These are phyloP conservation scores for Cyanistes caeruleus DNA, from an alignment of 2,113 vertebrate species.

Conservation along the genomic window DNA sequence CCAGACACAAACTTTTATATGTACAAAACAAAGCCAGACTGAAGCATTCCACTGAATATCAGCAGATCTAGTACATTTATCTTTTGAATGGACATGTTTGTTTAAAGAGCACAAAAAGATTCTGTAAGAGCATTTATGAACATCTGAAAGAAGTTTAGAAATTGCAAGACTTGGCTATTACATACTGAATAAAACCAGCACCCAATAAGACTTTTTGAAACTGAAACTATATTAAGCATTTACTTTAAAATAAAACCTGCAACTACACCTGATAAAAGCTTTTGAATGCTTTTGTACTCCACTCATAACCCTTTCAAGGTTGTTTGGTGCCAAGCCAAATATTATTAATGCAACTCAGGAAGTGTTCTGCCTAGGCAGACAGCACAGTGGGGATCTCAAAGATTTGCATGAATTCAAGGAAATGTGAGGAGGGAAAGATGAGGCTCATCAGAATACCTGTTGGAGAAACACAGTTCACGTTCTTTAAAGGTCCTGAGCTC, in stretches of 20 bases:
- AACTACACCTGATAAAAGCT: conserved; percentile 59
- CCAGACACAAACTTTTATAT: not conserved
- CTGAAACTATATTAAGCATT: conserved; percentile 42
- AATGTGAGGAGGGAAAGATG: not conserved
- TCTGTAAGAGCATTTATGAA: not conserved
- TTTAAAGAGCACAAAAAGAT: not conserved
- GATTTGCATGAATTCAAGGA: not conserved
- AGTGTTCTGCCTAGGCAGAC: conserved; percentile 7
- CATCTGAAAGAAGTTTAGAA: conserved; percentile 19
- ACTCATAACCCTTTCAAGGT: conserved; percentile 40
- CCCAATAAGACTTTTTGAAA: conserved; percentile 54
- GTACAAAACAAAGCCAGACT: conserved; percentile 18
- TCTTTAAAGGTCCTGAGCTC: not conserved
- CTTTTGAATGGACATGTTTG: not conserved
- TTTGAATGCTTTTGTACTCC: conserved; percentile 53
- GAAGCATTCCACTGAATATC: not conserved
- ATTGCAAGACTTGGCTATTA: not conserved
- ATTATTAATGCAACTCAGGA: conserved; percentile 46
- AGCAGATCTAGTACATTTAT: not conserved
- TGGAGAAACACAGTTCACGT: not conserved
- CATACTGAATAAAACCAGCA: conserved; percentile 7
- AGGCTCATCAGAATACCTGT: not conserved
- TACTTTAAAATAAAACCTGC: conserved; percentile 58
- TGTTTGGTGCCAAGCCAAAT: conserved; percentile 59
- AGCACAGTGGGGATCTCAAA: not conserved